Base-by-base conservation (phyloP, 2,888 invertebrate genomes). In the Aquatica leii region DNA sequence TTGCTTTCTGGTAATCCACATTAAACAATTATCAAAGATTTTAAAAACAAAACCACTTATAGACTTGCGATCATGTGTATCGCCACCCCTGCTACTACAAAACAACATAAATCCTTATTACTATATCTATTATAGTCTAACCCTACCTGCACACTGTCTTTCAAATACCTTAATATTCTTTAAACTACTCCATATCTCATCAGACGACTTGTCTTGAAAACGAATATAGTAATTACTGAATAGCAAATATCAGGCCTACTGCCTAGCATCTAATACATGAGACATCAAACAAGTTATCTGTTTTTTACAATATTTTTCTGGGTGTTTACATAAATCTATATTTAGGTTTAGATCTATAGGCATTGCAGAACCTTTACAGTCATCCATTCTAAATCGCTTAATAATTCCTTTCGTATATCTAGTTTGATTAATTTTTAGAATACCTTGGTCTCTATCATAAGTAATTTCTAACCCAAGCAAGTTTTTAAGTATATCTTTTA, bases 81-180 rank as follows among this genome's bases (percentile, higher is more conserved):
- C 65, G 18, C 59, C 61, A n/a, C n/a, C n/a, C 65, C 65, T 12
- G 67, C 52, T 51, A 62, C 65, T 40, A 59, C 56, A 48, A 17
- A 56, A 56, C 56, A 31, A 31, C n/a, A 6, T 12, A 50, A 50
- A 5, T 46, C 18, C 2, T 9, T 2, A 46, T 46, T 17, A 17
- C 11, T 1, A 15, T 2, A 14, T 46, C 46, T 14, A 1, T 17
- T 17, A 46, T 15, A 46, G 2, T 17, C 46, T 46, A 46, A 46
- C 12, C 46, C 46, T 1, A 46, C 5, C 2, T 46, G 9, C 3
- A 3, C 17, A 17, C 14, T 46, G 9, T 15, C 6, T 46, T 46
- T 46, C 18, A 46, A 17, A 9, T 46, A 46, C 17, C 3, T 46
- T 15, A 46, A 46, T 5, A 46, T 9, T 46, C 46, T 15, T 46